Evolutionary conservation across 2,797 vertebrate species (phyloP).

Genomic region (Pyrocephalus nanus): DNA sequence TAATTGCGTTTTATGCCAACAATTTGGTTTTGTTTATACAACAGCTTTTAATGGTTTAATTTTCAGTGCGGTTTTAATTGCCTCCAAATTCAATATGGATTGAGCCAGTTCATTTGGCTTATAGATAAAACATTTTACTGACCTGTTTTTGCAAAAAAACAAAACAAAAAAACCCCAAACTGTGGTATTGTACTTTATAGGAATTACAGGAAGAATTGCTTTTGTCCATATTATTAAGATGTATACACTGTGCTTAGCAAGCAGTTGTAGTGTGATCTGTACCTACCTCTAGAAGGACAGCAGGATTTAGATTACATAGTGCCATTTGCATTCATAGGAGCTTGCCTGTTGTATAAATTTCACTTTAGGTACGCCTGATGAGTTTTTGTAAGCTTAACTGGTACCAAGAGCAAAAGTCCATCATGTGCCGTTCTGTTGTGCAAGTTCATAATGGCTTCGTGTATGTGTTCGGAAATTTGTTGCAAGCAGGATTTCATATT

Average conservation of each 20-base stretch:
- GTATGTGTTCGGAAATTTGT: background rate
- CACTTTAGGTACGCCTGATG: background rate
- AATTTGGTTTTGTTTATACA: constrained; percentile 53
- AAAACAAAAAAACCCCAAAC: background rate
- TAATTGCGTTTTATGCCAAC: constrained; percentile 29
- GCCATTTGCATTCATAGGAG: background rate
- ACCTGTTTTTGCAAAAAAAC: background rate
- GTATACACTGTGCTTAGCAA: background rate
- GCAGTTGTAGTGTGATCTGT: background rate
- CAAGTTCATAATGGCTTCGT: background rate
- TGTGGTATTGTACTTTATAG: background rate
- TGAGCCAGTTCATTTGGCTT: constrained; percentile 57
- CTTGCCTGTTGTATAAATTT: constrained; percentile 56
- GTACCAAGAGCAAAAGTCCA: background rate
- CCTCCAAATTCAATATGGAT: constrained; percentile 39
- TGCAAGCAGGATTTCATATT: background rate
- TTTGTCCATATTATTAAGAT: background rate
- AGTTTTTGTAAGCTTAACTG: background rate
- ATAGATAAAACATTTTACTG: background rate
- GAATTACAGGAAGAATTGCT: background rate
- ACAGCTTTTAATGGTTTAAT: constrained; percentile 53
- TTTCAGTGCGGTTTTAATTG: constrained; percentile 48
- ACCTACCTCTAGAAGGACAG: background rate
- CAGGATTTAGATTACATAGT: background rate
- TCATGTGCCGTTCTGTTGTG: constrained; percentile 5